Conservation (phyloP, 2,797 vertebrate species). For the Sciurus vulgaris region DNA sequence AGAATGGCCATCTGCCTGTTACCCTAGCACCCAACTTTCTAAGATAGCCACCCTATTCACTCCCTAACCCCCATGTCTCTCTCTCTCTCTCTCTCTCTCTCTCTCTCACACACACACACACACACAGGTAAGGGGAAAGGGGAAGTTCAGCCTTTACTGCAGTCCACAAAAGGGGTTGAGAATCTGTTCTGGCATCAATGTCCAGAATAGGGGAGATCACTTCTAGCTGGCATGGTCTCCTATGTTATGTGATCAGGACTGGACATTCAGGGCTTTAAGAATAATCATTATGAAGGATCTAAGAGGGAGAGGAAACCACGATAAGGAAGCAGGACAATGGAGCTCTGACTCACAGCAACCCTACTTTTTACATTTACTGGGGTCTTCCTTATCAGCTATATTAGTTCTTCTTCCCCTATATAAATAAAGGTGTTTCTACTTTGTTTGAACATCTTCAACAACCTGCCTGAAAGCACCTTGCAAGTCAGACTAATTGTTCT, state of each 20-base stretch:
- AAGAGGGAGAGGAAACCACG: not conserved
- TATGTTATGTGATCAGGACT: not conserved
- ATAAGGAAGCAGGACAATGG: not conserved
- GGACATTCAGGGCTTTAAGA: not conserved
- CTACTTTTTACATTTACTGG: not conserved
- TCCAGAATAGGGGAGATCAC: not conserved
- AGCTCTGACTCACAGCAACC: not conserved
- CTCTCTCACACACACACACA: not conserved
- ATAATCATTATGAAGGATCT: not conserved
- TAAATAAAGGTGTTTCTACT: not conserved
- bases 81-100: no score
- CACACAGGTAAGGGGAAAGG: not conserved
- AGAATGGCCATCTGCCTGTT: not conserved
- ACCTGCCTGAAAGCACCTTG: not conserved
- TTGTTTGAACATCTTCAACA: slow-evolving; percentile 28
- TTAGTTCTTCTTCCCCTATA: not conserved
- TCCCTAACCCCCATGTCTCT: no score
- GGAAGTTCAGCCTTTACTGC: not conserved
- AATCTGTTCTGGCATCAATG: not conserved
- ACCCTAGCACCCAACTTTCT: not conserved
- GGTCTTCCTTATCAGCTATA: not conserved
- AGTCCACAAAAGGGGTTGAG: not conserved
- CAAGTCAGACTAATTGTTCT: not conserved
- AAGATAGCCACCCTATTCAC: not conserved
- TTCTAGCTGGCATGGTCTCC: not conserved